These are phyloP conservation scores for Notolepis coatsorum DNA, from an alignment of 2,797 vertebrate genomes.

Conservation along the genomic window DNA sequence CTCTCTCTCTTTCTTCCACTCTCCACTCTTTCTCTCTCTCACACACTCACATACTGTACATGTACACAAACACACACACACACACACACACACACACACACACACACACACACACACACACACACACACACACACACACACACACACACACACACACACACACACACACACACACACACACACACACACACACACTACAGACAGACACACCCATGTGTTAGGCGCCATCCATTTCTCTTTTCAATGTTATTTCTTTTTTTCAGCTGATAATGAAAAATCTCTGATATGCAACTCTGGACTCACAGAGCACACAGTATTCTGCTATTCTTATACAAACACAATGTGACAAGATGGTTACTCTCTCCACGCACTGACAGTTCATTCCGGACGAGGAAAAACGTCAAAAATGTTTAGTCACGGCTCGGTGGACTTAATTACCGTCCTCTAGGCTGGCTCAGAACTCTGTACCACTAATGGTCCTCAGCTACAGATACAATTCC, in stretches of 20 bases:
- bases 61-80: constrained; percentile 47
- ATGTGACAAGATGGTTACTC: constrained; percentile 95
- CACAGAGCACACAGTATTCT: constrained; percentile 78
- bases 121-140: constrained; percentile 30
- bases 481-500: constrained; percentile 96
- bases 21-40: constrained; percentile 9
- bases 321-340: constrained; percentile 87
- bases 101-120: constrained; percentile 45
- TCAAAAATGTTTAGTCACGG: constrained; percentile 99
- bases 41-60: not conserved
- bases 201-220: constrained; percentile 55
- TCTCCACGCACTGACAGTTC: constrained; percentile 95
- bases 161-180: not conserved
- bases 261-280: constrained; percentile 50
- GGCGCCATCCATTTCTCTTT: constrained; percentile 47
- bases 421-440: constrained; percentile 98
- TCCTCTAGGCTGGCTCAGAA: constrained; percentile 90
- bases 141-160: not conserved
- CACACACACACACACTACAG: constrained; percentile 17
- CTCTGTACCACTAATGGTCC: constrained; percentile 93
- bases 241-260: constrained; percentile 31
- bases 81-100: constrained; percentile 42
- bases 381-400: constrained; percentile 97
- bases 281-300: constrained; percentile 67
- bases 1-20: constrained; percentile 1